A percentile compares a stretch with the other conserved stretches of the same genome.
phyloP scores from a whole-genome alignment of 2,113 vertebrate genomes.

The Anhinga rufa region DNA sequence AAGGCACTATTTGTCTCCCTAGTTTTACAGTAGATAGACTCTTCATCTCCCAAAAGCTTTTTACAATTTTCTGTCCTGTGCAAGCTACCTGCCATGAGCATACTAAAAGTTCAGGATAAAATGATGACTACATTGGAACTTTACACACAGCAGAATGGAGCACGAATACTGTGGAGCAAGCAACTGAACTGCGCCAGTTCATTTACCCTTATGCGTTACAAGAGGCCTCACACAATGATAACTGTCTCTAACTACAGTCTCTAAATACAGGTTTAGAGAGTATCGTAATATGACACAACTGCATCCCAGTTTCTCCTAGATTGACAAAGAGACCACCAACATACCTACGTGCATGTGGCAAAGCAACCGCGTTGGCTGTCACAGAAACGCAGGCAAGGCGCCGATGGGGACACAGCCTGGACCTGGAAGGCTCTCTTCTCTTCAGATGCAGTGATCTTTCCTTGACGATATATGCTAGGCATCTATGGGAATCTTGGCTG shows the following conservation, averaged over 20 bases:
- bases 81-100: background rate
- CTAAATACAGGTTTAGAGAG: accelerated
- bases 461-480: background rate
- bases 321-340: background rate
- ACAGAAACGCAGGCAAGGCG: background rate
- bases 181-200: background rate
- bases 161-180: accelerated
- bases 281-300: accelerated
- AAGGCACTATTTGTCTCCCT: too few relatives aligned
- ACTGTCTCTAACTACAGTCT: background rate
- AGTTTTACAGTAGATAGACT: background rate
- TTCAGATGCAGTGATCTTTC: background rate
- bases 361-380: accelerated
- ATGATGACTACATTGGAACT: accelerated
- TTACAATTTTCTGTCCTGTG: background rate
- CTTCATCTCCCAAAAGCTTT: background rate
- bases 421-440: background rate
- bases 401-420: accelerated
- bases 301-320: background rate
- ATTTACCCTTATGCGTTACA: too few relatives aligned
- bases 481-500: background rate
- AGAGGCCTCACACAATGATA: background rate
- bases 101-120: background rate
- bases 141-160: background rate
- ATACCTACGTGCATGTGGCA: accelerated